These are phyloP conservation scores for Pteronotus mesoamericanus DNA, from an alignment of 2,797 vertebrate genomes.

Conservation along the genomic window DNA sequence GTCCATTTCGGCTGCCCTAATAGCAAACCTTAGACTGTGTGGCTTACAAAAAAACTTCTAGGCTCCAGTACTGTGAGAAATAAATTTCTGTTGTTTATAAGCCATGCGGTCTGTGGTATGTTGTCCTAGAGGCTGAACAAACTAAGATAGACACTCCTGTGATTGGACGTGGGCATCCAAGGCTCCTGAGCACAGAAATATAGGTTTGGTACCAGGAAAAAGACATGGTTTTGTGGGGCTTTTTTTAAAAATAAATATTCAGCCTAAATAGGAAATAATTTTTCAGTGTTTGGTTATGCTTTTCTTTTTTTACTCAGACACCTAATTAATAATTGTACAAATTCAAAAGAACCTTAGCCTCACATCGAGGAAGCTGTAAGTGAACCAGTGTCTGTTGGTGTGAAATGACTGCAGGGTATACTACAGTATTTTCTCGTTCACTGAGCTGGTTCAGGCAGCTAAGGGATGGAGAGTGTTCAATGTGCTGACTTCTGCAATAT, in stretches of 20 bases:
- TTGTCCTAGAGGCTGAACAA: neutral
- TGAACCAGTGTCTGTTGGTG: neutral
- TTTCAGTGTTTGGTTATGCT: neutral
- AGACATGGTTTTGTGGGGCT: neutral
- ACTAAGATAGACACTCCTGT: neutral
- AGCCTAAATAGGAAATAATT: neutral
- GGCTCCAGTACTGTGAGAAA: neutral
- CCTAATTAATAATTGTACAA: neutral
- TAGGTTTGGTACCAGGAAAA: too few relatives aligned
- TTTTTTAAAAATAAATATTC: neutral
- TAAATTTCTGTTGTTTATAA: neutral
- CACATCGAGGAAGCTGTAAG: neutral
- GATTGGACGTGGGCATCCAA: neutral
- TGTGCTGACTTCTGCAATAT: neutral
- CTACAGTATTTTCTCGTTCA: too few relatives aligned
- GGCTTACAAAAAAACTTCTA: neutral
- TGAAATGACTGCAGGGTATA: fast-evolving
- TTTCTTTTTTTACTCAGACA: neutral
- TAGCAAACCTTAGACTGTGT: neutral
- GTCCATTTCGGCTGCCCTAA: neutral
- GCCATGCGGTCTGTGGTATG: neutral
- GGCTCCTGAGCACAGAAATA: neutral
- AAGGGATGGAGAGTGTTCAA: neutral
- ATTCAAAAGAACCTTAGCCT: neutral
- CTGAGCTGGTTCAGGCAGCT: neutral